A percentile compares a stretch with the other conserved stretches of the same genome.
These are phyloP conservation scores for Coremacera marginata DNA, from an alignment of 2,888 invertebrate species.

Conservation along the genomic window DNA sequence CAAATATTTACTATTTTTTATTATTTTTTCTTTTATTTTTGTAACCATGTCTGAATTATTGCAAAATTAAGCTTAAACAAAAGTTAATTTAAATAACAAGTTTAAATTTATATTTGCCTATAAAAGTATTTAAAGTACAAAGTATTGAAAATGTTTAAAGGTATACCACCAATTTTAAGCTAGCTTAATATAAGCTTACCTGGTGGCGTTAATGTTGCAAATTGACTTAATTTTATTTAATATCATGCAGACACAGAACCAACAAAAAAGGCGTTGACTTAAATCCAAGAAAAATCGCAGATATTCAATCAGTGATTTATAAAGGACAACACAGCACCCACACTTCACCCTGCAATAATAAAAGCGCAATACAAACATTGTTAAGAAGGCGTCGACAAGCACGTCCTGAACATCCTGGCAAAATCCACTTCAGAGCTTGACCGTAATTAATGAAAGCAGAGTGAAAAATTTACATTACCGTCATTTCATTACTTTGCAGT, in stretches of 20 bases:
- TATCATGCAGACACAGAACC: background rate
- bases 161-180: too few relatives aligned
- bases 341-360: background rate
- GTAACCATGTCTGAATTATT: too few relatives aligned
- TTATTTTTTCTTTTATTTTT: too few relatives aligned
- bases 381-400: background rate
- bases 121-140: too few relatives aligned
- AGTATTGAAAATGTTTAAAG: too few relatives aligned
- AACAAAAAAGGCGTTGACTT: background rate
- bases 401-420: background rate
- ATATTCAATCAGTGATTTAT: slow-evolving; percentile 18
- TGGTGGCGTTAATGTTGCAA: background rate
- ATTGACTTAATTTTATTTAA: background rate
- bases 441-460: slow-evolving; percentile 40
- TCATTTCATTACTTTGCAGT: slow-evolving; percentile 42
- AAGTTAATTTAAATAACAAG: too few relatives aligned
- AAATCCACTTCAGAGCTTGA: slow-evolving; percentile 17
- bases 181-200: too few relatives aligned
- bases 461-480: slow-evolving; percentile 40
- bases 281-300: background rate
- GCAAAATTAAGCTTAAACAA: too few relatives aligned
- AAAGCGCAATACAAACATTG: background rate
- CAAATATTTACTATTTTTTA: too few relatives aligned
- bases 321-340: background rate
- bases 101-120: too few relatives aligned